These are phyloP conservation scores for Phocides pigmalion DNA, from an alignment of 1,140 invertebrate species.

Conservation along the genomic window DNA sequence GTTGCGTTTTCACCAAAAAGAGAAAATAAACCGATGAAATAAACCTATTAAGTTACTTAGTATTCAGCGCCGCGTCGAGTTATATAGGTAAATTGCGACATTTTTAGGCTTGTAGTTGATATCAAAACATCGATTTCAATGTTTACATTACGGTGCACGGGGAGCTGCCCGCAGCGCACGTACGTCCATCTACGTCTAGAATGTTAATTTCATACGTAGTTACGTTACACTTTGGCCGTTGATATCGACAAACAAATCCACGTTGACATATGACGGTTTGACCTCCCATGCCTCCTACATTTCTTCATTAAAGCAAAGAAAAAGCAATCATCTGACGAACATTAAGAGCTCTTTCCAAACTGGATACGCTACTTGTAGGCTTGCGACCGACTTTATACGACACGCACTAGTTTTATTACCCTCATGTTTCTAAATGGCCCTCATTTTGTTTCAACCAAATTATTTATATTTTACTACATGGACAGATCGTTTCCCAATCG, in stretches of 20 bases:
- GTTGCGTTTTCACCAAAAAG: constrained; percentile 29
- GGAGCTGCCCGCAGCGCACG: constrained; percentile 72
- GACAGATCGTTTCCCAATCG: constrained; percentile 81
- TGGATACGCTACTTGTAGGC: constrained; percentile 46
- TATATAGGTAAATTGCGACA: constrained; percentile 54
- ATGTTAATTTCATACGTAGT: constrained; percentile 70
- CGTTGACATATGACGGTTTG: constrained; percentile 48
- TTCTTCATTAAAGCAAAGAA: constrained; percentile 35
- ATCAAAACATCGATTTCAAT: constrained; percentile 60
- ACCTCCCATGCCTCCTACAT: constrained; percentile 44
- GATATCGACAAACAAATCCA: constrained; percentile 60
- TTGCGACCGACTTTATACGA: constrained; percentile 75
- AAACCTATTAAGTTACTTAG: constrained; percentile 48
- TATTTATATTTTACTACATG: constrained; percentile 82
- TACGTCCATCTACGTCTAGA: constrained; percentile 68
- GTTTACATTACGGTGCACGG: constrained; percentile 45
- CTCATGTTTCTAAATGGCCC: constrained; percentile 83
- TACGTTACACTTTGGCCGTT: constrained; percentile 58
- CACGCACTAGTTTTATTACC: constrained; percentile 83
- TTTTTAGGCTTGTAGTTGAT: constrained; percentile 48
- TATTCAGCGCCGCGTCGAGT: constrained; percentile 39
- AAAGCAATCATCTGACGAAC: constrained; percentile 36
- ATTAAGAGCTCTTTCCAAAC: constrained; percentile 38
- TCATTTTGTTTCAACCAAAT: constrained; percentile 81
- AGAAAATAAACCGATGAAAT: constrained; percentile 36